Conservation (phyloP, 2,113 vertebrate genomes). For the Channa argus region DNA sequence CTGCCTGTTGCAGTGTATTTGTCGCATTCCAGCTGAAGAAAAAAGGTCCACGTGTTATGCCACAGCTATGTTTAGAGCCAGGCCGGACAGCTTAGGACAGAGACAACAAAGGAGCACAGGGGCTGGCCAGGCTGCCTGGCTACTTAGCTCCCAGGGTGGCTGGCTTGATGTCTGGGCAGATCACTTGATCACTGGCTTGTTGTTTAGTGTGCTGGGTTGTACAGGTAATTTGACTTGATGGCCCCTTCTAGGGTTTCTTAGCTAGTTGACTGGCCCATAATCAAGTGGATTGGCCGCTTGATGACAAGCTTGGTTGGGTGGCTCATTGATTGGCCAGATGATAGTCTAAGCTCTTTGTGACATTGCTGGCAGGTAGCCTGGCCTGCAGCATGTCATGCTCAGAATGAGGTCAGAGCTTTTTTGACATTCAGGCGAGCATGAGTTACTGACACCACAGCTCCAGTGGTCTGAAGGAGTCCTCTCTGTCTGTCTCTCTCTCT, state of each 20-base stretch:
- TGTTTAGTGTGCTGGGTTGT: background rate
- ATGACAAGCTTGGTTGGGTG: background rate
- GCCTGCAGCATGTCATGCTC: constrained; percentile 20
- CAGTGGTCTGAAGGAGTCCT: constrained; percentile 21
- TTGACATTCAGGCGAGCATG: constrained; percentile 16
- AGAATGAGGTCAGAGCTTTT: constrained; percentile 54
- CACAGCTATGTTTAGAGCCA: constrained; percentile 46
- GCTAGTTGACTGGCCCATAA: background rate
- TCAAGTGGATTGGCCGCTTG: background rate
- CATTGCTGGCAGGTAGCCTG: constrained; percentile 33
- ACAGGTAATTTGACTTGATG: background rate
- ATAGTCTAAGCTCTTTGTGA: constrained; percentile 28
- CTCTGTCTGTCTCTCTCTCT: constrained; percentile 1
- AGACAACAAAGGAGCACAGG: constrained; percentile 20
- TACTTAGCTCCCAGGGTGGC: constrained; percentile 11
- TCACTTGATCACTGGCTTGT: background rate
- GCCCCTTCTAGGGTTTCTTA: background rate
- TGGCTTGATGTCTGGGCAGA: background rate
- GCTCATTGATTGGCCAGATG: constrained; percentile 1
- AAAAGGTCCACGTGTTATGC: constrained; percentile 37
- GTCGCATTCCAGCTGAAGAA: constrained; percentile 19
- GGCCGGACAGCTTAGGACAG: constrained; percentile 34
- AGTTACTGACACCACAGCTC: constrained; percentile 60
- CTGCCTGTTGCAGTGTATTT: constrained; percentile 18
- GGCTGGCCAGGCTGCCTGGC: constrained; percentile 17